Evolutionary conservation across 1,140 invertebrate genomes (phyloP).

Genomic region (Aculops lycopersici): DNA sequence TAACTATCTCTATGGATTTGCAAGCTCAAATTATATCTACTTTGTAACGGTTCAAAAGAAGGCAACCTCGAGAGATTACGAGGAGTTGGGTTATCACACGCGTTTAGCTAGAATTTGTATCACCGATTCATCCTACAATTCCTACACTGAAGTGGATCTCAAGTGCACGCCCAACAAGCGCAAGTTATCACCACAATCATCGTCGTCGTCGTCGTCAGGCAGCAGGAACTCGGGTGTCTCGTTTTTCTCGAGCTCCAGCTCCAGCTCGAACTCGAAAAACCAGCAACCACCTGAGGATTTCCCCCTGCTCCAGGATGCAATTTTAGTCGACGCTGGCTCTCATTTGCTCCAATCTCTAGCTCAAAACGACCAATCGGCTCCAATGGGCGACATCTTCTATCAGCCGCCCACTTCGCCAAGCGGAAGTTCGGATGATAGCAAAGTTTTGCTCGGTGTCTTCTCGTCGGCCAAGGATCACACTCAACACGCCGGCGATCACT

Average conservation of each 20-base stretch:
- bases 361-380: slow-evolving; percentile 15
- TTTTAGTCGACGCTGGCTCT: slow-evolving; percentile 38
- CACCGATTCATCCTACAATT: slow-evolving; percentile 62
- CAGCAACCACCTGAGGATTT: slow-evolving; percentile 28
- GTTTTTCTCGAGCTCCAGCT: too few relatives aligned
- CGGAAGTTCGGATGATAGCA: not conserved
- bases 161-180: slow-evolving; percentile 30
- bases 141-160: slow-evolving; percentile 44
- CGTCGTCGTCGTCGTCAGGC: slow-evolving; percentile 6
- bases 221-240: too few relatives aligned
- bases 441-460: slow-evolving; percentile 46
- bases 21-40: slow-evolving; percentile 67
- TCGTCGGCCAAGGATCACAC: slow-evolving; percentile 43
- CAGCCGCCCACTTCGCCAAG: not conserved
- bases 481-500: slow-evolving; percentile 34
- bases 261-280: too few relatives aligned
- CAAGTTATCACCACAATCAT: slow-evolving; percentile 8
- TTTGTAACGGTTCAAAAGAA: slow-evolving; percentile 80
- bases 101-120: slow-evolving; percentile 64
- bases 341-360: slow-evolving; percentile 36
- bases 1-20: slow-evolving; percentile 81
- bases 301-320: slow-evolving; percentile 64
- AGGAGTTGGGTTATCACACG: slow-evolving; percentile 64
- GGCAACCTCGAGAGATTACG: slow-evolving; percentile 38
- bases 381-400: not conserved